Evolutionary conservation across 1,140 invertebrate genomes (phyloP).

Genomic region (Panagrolaimus sp.): DNA sequence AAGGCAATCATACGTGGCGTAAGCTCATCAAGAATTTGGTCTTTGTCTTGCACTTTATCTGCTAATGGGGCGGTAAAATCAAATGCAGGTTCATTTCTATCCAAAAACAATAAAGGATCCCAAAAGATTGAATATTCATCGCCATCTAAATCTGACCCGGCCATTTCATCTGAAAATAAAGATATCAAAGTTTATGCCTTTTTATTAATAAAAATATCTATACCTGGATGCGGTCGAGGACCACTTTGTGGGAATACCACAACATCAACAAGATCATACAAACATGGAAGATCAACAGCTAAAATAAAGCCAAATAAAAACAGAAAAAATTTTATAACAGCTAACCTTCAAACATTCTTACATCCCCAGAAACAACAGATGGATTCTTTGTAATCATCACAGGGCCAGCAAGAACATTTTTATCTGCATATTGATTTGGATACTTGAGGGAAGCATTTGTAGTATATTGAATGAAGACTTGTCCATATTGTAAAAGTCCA

Average conservation of each 20-base stretch:
- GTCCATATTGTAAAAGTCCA: constrained; percentile 57
- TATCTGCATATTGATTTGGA: background rate
- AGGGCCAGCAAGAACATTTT: constrained; percentile 26
- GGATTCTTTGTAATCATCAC: constrained; percentile 61
- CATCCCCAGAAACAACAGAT: constrained; percentile 61
- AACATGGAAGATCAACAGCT: constrained; percentile 56
- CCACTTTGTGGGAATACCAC: constrained; percentile 61
- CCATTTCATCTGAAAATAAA: constrained; percentile 63
- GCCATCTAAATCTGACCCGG: constrained; percentile 61
- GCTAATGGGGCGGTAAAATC: constrained; percentile 43
- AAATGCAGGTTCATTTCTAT: constrained; percentile 54
- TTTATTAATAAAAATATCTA: too few relatives aligned
- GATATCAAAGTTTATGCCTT: too few relatives aligned
- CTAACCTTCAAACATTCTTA: constrained; percentile 60
- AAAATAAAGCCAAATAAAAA: too few relatives aligned
- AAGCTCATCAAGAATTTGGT: too few relatives aligned
- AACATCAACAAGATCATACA: constrained; percentile 60
- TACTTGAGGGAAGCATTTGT: constrained; percentile 25
- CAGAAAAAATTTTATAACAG: too few relatives aligned
- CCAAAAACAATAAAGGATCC: constrained; percentile 54
- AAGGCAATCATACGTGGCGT: constrained; percentile 38
- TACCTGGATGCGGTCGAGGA: constrained; percentile 60
- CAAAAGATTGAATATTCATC: constrained; percentile 61
- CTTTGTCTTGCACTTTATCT: too few relatives aligned
- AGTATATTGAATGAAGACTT: constrained; percentile 61